Conservation (phyloP, 2,113 vertebrate species). For the Megaceryle torquata region DNA sequence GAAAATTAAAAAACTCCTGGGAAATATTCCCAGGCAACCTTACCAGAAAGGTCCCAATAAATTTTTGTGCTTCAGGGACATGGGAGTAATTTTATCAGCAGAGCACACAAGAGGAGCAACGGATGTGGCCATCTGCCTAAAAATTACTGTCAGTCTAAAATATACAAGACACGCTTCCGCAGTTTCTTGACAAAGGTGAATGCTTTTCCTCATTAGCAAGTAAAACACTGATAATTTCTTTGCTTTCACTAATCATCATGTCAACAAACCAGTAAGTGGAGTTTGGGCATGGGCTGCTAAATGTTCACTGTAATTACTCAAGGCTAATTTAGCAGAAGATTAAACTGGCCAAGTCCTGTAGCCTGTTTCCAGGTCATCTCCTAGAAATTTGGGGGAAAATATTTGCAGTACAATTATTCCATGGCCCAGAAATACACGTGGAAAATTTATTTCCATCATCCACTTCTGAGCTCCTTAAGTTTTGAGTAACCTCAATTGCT, state of each 20-base stretch:
- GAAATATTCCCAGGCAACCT: not conserved
- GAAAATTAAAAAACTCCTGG: not conserved
- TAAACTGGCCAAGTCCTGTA: not conserved
- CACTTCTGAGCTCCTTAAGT: not conserved
- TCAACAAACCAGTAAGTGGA: not conserved
- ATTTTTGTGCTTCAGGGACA: not conserved
- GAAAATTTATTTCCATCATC: not conserved
- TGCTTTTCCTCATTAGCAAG: not conserved
- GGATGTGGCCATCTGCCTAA: not conserved
- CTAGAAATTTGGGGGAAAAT: not conserved
- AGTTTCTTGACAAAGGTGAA: not conserved
- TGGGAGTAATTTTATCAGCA: not conserved
- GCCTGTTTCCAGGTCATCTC: not conserved
- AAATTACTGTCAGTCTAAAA: not conserved
- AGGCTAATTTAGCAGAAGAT: constrained; percentile 33
- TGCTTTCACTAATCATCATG: not conserved
- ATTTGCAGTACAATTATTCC: not conserved
- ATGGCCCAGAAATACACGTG: not conserved
- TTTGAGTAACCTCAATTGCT: not conserved
- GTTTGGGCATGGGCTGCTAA: not conserved
- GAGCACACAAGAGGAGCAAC: not conserved
- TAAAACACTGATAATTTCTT: constrained; percentile 11
- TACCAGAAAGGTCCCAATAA: not conserved
- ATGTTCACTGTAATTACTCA: not conserved
- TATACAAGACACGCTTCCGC: not conserved